These are phyloP conservation scores for Tachysurus fulvidraco DNA, from an alignment of 2,113 vertebrate genomes.

Conservation along the genomic window DNA sequence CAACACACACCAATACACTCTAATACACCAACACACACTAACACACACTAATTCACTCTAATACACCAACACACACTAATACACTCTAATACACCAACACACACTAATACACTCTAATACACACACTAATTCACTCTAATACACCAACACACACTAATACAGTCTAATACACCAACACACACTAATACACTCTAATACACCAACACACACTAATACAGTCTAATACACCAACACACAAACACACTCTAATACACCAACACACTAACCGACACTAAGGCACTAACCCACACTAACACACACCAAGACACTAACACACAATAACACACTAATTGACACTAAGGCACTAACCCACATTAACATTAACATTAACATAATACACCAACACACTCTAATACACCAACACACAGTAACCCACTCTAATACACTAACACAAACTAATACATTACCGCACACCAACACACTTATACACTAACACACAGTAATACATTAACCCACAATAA, in stretches of 20 bases:
- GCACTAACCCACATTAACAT: neutral
- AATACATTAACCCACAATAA: neutral
- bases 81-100: neutral
- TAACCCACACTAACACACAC: neutral
- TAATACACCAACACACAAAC: neutral
- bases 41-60: neutral
- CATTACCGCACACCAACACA: neutral
- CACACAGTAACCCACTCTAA: neutral
- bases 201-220: neutral
- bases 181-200: neutral
- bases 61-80: neutral
- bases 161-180: neutral
- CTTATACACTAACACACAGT: neutral
- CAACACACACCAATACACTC: neutral
- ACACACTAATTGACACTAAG: neutral
- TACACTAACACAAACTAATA: neutral
- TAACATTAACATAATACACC: too few species aligned
- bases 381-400: neutral
- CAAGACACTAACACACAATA: neutral
- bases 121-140: neutral
- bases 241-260: neutral
- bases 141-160: neutral
- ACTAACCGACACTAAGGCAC: neutral
- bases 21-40: neutral
- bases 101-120: neutral